Conservation (phyloP, 2,113 vertebrate species). For the Cebus imitator region DNA sequence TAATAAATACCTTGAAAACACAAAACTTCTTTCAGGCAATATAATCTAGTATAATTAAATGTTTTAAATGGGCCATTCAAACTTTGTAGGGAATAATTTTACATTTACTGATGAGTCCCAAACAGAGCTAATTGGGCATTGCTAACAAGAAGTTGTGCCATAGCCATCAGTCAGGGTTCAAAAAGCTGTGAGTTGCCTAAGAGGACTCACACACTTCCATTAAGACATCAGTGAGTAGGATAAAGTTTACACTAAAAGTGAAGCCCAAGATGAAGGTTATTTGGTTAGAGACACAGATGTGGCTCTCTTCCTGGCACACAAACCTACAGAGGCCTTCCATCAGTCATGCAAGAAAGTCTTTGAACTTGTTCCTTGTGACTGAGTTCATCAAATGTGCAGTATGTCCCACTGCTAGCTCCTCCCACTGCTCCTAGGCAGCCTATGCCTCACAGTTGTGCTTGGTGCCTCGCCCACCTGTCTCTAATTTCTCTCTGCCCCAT, state of each 20-base stretch:
- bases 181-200: not conserved
- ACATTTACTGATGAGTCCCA: not conserved
- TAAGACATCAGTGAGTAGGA: not conserved
- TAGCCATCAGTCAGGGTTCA: not conserved
- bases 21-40: not conserved
- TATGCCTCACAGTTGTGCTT: not conserved
- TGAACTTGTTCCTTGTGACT: not conserved
- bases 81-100: not conserved
- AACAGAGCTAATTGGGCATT: not conserved
- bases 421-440: too few relatives aligned
- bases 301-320: not conserved
- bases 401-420: not conserved
- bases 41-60: not conserved
- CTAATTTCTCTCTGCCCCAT: not conserved
- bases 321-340: not conserved
- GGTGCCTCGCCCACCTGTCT: not conserved
- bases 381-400: not conserved
- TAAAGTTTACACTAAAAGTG: not conserved
- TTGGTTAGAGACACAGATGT: not conserved
- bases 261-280: not conserved
- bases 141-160: not conserved
- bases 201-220: not conserved
- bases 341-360: not conserved
- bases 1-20: not conserved
- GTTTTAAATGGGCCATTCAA: not conserved